Base-by-base conservation (phyloP, 2,113 vertebrate species). In the Coryphaenoides rupestris region DNA sequence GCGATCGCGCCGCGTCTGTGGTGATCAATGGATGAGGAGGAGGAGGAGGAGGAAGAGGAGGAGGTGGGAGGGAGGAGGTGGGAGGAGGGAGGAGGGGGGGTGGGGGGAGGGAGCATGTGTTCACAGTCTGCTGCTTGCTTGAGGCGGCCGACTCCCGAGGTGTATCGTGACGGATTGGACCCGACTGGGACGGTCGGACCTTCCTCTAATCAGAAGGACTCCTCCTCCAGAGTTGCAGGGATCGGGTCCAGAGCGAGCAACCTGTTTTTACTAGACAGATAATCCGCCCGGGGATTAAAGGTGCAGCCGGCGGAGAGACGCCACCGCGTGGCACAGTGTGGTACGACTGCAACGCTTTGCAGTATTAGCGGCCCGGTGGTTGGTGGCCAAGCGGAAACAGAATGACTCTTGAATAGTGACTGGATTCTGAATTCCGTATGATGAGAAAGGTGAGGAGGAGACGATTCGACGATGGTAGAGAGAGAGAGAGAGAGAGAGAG, bases 201-300 rank as follows among this genome's bases (percentile, higher is more conserved):
- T 62, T 55, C 49, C 68, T 68, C 45, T 79, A 80, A 80, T 85
- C 78, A 79, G 52, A 40, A 50, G n/a, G n/a, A n/a, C n/a, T n/a
- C n/a, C n/a, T n/a, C n/a, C 26, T 22, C 19, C 69, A 69, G 47
- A 66, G 57, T 67, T n/a, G 47, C 21, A 22, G 59, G 33, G 6
- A 26, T 26, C n/a, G n/a, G n/a, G n/a, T n/a, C n/a, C n/a, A n/a
- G n/a, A 49, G 19, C 22, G 33, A 33, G 53, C 40, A 40, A 60
- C 50, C 54, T 65, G 66, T 60, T 73, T 73, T 64, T 58, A 57
- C 60, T 68, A 64, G 54, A 62, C n/a, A n/a, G 61, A 47, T 70
- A 65, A 53, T 58, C 61, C 45, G 7, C 19, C 15, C 46, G 17
- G 26, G 56, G 22, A 66, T 63, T 58, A 49, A 70, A 14, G 5